phyloP scores from a whole-genome alignment of 2,888 invertebrate genomes.

The Xiphydria camelus region DNA sequence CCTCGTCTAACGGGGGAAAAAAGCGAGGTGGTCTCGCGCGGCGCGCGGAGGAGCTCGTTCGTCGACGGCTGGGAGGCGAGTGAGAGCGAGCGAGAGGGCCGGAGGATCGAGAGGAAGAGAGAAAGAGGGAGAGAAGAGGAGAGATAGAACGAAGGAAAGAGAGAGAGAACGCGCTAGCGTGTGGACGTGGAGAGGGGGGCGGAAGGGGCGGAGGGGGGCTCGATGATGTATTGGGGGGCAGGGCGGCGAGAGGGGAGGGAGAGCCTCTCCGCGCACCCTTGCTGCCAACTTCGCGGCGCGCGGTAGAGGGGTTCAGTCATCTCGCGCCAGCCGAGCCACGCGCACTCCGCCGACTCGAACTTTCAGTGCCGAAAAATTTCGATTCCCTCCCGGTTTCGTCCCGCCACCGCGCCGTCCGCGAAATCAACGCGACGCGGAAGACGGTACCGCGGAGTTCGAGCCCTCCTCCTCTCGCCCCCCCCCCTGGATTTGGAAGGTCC shows the following conservation, averaged over 20 bases:
- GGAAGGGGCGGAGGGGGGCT: not conserved
- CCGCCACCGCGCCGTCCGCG: not conserved
- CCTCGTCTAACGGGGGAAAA: too few species aligned
- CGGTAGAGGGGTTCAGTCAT: slow-evolving; percentile 50
- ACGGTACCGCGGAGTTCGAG: not conserved
- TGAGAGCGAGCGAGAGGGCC: not conserved
- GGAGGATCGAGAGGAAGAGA: slow-evolving; percentile 24
- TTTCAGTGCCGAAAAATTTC: not conserved
- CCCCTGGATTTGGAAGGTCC: not conserved
- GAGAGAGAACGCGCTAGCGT: not conserved
- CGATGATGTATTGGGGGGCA: slow-evolving; percentile 13
- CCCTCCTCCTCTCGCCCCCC: not conserved
- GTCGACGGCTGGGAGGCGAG: not conserved
- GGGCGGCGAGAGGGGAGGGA: slow-evolving; percentile 2
- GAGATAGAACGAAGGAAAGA: slow-evolving; percentile 13
- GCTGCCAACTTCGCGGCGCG: slow-evolving; percentile 8
- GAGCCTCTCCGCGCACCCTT: slow-evolving; percentile 11
- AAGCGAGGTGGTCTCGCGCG: slow-evolving; percentile 2
- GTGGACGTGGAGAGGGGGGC: not conserved
- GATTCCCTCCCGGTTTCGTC: not conserved
- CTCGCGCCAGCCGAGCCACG: slow-evolving; percentile 55
- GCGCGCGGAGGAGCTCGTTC: slow-evolving; percentile 4
- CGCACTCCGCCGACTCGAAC: slow-evolving; percentile 28
- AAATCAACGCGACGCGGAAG: too few species aligned
- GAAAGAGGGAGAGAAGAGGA: slow-evolving; percentile 15